Evolutionary conservation across 2,797 vertebrate species (phyloP).

Genomic region (Phrynocephalus guinanensis): DNA sequence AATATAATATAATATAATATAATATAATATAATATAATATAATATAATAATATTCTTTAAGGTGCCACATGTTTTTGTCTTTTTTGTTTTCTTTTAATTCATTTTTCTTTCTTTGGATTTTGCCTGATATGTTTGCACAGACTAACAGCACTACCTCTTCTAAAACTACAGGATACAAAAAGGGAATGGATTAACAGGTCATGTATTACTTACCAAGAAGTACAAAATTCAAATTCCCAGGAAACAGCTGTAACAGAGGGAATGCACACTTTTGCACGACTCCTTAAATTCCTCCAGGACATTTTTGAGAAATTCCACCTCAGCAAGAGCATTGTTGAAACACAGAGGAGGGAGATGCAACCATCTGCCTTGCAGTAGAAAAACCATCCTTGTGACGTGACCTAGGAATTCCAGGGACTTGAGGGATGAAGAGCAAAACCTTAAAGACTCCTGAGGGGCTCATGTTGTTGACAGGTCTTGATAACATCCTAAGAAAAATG

Average conservation of each 20-base stretch:
- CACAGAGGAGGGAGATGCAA: slow-evolving; percentile 44
- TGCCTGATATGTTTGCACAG: no score
- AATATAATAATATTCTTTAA: no score
- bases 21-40: no score
- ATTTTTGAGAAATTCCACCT: background rate
- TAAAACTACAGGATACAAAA: no score
- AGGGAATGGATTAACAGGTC: no score
- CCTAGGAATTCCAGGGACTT: slow-evolving; percentile 14
- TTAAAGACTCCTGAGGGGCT: slow-evolving; percentile 40
- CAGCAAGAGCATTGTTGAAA: slow-evolving; percentile 12
- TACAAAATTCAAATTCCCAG: background rate
- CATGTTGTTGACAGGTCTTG: slow-evolving; percentile 54
- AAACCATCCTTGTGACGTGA: background rate
- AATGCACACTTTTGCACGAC: slow-evolving; percentile 8
- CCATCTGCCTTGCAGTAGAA: slow-evolving; percentile 45
- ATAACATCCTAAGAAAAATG: slow-evolving; percentile 11
- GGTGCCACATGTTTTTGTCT: no score
- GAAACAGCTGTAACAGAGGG: accelerated
- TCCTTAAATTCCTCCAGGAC: slow-evolving; percentile 20
- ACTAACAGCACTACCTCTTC: no score
- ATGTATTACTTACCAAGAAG: background rate
- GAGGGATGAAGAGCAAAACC: slow-evolving; percentile 34
- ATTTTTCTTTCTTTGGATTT: no score
- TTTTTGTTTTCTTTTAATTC: no score
- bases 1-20: no score